A percentile compares a stretch with the other conserved stretches of the same genome.
Conservation (phyloP, 2,888 invertebrate genomes). For the Cynaeus angustus region DNA sequence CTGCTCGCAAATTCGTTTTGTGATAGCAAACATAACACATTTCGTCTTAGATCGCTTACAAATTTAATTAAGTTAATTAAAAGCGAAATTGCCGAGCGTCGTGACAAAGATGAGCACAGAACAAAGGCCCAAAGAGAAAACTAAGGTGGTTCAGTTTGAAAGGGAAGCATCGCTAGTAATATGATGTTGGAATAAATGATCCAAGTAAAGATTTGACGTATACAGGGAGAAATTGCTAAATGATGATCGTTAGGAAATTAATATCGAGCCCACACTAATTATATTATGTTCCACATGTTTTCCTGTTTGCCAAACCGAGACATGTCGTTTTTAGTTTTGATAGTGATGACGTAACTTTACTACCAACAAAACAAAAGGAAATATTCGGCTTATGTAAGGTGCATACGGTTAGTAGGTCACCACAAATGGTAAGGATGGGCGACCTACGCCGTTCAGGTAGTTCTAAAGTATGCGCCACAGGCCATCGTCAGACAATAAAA, state of each 20-base stretch:
- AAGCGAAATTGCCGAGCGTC: slow-evolving; percentile 15
- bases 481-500: slow-evolving; percentile 9
- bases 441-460: slow-evolving; percentile 50
- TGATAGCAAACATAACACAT: slow-evolving; percentile 19
- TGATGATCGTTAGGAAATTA: slow-evolving; percentile 32
- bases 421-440: slow-evolving; percentile 50
- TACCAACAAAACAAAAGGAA: slow-evolving; percentile 17
- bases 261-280: slow-evolving; percentile 26
- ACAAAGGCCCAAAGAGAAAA: slow-evolving; percentile 26
- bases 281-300: slow-evolving; percentile 17
- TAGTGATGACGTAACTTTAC: not conserved
- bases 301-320: slow-evolving; percentile 5
- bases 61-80: slow-evolving; percentile 41
- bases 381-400: slow-evolving; percentile 38
- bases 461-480: slow-evolving; percentile 36
- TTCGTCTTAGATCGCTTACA: slow-evolving; percentile 10
- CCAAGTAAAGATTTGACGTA: slow-evolving; percentile 22
- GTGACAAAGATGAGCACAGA: not conserved
- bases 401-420: slow-evolving; percentile 52
- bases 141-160: slow-evolving; percentile 33
- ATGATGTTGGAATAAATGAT: slow-evolving; percentile 34
- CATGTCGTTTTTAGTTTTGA: no score
- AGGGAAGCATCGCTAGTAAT: slow-evolving; percentile 28
- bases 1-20: slow-evolving; percentile 21
- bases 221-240: slow-evolving; percentile 16